phyloP scores from a whole-genome alignment of 2,797 vertebrate species.

The Neoniphon sammara region DNA sequence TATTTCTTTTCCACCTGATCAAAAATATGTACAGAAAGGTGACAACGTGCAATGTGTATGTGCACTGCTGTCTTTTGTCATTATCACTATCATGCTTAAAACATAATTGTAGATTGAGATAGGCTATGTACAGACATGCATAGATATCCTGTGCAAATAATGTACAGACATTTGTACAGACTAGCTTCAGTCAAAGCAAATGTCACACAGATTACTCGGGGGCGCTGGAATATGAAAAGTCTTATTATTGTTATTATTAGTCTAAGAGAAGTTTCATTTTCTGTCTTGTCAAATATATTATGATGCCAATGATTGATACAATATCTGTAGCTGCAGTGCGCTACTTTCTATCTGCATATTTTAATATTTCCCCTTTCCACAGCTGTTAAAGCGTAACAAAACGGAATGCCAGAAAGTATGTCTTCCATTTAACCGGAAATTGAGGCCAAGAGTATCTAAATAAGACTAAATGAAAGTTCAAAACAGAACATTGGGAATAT shows the following conservation, averaged over 20 bases:
- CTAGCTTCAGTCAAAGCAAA: conserved; percentile 1
- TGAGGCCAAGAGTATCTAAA: conserved; percentile 56
- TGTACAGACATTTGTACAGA: neutral
- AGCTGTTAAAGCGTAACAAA: conserved; percentile 67
- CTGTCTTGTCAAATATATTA: conserved; percentile 62
- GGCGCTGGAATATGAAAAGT: conserved; percentile 1
- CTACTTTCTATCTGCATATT: conserved; percentile 69
- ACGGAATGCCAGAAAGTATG: conserved; percentile 59
- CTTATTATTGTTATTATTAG: conserved; percentile 41
- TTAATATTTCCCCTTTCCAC: conserved; percentile 63
- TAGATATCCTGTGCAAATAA: neutral
- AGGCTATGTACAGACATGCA: neutral
- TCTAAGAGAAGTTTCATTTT: conserved; percentile 65
- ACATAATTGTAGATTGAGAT: neutral
- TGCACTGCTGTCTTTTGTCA: conserved; percentile 1
- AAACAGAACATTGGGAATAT: conserved; percentile 42
- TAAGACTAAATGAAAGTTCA: conserved; percentile 47
- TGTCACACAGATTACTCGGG: neutral
- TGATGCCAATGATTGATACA: conserved; percentile 70
- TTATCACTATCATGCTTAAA: conserved; percentile 5
- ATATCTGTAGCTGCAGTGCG: conserved; percentile 71
- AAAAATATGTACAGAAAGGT: neutral
- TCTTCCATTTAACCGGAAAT: conserved; percentile 59
- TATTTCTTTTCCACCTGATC: conserved; percentile 30
- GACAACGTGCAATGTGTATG: neutral